Evolutionary conservation across 2,113 vertebrate species (phyloP), one percentile per base, ranked within the genome.

Genomic region (Epinephelus cyanopodus): DNA sequence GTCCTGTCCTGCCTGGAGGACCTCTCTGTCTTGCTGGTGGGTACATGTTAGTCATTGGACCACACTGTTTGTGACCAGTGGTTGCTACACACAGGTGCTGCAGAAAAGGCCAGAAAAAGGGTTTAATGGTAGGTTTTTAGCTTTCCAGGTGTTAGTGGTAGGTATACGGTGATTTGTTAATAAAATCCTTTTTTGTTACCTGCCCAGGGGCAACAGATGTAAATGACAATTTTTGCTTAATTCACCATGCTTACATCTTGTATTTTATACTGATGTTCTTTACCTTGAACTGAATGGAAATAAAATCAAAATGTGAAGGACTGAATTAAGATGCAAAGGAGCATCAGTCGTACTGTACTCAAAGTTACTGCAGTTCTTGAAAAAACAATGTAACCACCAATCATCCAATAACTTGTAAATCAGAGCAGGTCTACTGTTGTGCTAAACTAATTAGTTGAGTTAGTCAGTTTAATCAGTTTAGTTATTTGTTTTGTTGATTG

Each of bases 1-100:
- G 68, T 88, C 87, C 88, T 50, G 81, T 90, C 81, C 81, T 74
- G 84, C 81, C 74, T 73, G 62, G 75, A 91, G 82, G 70, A 88
- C 75, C 69, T 79, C 61, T 67, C 2, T n/a, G 79, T 63, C 48
- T 76, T 17, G 48, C 83, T 78, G 78, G 53, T 75, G 80, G 82
- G 23, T 57, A 58, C 65, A 25, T 73, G 82, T 84, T 87, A 67
- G 74, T 89, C 83, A 87, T 68, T 74, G 89, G 65, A 76, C 48
- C 65, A 19, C 23, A 1, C n/a, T 74, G 78, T 73, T 81, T 77
- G 56, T 74, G 79, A 88, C 69, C 87, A 60, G 17, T 57, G 79
- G 69, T 27, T 65, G 64, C 70, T 78, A 77, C 42, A 54, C n/a
- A 47, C 13, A 50, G 66, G 61, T 72, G 50, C 62, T 66, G 52